phyloP scores from a whole-genome alignment of 1,140 invertebrate species.

The Battus philenor region DNA sequence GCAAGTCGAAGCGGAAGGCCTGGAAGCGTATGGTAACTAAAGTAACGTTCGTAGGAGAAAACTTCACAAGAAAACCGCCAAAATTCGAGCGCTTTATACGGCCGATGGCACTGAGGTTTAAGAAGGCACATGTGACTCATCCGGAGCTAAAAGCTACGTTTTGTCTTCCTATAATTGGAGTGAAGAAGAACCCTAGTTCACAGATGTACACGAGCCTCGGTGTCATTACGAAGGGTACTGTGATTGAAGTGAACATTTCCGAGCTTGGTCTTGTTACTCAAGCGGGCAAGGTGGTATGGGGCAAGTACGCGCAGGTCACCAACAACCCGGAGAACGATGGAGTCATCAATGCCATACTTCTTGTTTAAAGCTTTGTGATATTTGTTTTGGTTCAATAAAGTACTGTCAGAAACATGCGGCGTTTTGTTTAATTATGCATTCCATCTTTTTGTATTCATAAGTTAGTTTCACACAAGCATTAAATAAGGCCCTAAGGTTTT shows the following conservation, averaged over 20 bases:
- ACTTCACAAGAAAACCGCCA: constrained; percentile 98
- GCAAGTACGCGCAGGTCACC: constrained; percentile 99
- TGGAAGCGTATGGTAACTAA: constrained; percentile 99
- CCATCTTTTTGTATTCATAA: too few relatives aligned
- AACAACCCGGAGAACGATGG: constrained; percentile 99
- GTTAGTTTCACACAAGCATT: too few relatives aligned
- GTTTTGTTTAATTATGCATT: constrained; percentile 24
- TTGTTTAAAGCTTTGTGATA: constrained; percentile 84
- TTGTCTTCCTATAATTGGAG: constrained; percentile 97
- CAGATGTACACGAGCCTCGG: constrained; percentile 97
- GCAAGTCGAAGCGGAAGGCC: constrained; percentile 96
- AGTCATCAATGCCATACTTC: constrained; percentile 98
- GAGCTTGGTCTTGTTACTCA: constrained; percentile 99
- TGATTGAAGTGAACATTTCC: constrained; percentile 98
- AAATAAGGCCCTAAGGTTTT: too few relatives aligned
- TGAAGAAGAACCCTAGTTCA: constrained; percentile 99
- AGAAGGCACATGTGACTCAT: constrained; percentile 99
- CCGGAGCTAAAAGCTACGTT: constrained; percentile 99
- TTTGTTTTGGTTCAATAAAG: constrained; percentile 34
- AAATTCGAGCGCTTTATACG: constrained; percentile 99
- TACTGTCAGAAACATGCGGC: constrained; percentile 12
- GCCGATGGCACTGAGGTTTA: constrained; percentile 97
- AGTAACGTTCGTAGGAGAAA: constrained; percentile 98
- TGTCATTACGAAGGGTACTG: constrained; percentile 98
- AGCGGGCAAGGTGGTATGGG: constrained; percentile 99